Evolutionary conservation across 2,113 vertebrate species (phyloP).

Genomic region (Brachyistius frenatus): DNA sequence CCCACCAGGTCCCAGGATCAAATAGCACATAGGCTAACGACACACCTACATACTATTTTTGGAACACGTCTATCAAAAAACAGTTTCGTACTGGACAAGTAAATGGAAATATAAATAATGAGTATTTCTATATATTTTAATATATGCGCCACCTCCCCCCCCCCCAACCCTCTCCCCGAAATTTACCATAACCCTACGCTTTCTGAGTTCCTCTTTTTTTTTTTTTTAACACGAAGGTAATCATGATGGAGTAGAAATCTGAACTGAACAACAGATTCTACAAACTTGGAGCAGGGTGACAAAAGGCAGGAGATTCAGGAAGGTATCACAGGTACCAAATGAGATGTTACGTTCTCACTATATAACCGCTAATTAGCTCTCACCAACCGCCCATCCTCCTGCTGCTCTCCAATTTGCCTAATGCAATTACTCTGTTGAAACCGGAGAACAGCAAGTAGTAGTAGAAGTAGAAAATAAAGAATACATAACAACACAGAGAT

Average conservation of each 20-base stretch:
- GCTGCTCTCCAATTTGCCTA: conserved; percentile 25
- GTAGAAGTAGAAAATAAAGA: conserved; percentile 57
- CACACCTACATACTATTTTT: conserved; percentile 65
- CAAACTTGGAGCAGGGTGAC: conserved; percentile 19
- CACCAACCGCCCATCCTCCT: conserved; percentile 28
- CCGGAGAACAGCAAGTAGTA: conserved; percentile 33
- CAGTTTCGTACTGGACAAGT: conserved; percentile 68
- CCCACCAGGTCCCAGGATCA: conserved; percentile 73
- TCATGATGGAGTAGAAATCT: conserved; percentile 38
- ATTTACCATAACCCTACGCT: conserved; percentile 27
- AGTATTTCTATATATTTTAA: conserved; percentile 71
- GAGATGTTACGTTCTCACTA: conserved; percentile 32
- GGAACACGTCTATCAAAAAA: conserved; percentile 75
- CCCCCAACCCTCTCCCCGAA: conserved; percentile 2
- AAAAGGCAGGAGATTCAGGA: conserved; percentile 47
- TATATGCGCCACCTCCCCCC: conserved; percentile 10
- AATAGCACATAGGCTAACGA: conserved; percentile 69
- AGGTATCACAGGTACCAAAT: conserved; percentile 42
- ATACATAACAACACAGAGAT: conserved; percentile 64
- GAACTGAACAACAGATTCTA: conserved; percentile 47
- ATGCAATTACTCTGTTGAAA: conserved; percentile 54
- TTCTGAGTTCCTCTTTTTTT: conserved; percentile 30
- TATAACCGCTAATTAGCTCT: conserved; percentile 23
- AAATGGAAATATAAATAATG: conserved; percentile 82
- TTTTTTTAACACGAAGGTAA: conserved; percentile 52